These are phyloP conservation scores for Aphidius colemani DNA, from an alignment of 2,888 invertebrate genomes.

Conservation along the genomic window DNA sequence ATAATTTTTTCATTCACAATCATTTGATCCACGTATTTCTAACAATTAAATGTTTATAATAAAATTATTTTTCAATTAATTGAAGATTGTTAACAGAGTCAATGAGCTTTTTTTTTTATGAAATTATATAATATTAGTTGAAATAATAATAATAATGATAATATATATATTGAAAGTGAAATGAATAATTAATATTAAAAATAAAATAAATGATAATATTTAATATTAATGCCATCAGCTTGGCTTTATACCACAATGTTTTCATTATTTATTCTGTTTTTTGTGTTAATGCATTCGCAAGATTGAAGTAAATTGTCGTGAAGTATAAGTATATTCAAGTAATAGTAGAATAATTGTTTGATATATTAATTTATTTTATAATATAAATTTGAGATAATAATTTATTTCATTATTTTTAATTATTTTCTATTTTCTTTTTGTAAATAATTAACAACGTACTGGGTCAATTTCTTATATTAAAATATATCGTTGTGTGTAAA, in stretches of 20 bases:
- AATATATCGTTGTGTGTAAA: too few species aligned
- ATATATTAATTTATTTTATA: slow-evolving; percentile 37
- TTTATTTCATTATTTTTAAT: slow-evolving; percentile 3
- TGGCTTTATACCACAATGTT: slow-evolving; percentile 56
- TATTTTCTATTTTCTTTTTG: neutral
- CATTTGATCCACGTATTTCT: neutral
- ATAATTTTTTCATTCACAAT: neutral
- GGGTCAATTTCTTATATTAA: too few species aligned
- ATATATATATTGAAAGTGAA: too few species aligned
- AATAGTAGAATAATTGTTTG: slow-evolving; percentile 55
- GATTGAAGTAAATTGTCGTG: slow-evolving; percentile 60
- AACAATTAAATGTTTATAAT: neutral
- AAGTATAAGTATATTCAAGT: slow-evolving; percentile 59
- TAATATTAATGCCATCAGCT: slow-evolving; percentile 52
- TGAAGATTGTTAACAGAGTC: slow-evolving; percentile 9
- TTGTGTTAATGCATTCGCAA: slow-evolving; percentile 59
- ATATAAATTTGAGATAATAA: neutral
- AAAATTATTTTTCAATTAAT: too few species aligned
- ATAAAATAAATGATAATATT: slow-evolving; percentile 27
- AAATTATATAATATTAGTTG: slow-evolving; percentile 5
- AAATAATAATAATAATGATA: too few species aligned
- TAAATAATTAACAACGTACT: neutral
- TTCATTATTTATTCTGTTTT: slow-evolving; percentile 52
- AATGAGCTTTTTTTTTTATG: slow-evolving; percentile 14
- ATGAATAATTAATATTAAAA: neutral